These are phyloP conservation scores for Aethes cnicana DNA, from an alignment of 2,888 invertebrate genomes.

Conservation along the genomic window DNA sequence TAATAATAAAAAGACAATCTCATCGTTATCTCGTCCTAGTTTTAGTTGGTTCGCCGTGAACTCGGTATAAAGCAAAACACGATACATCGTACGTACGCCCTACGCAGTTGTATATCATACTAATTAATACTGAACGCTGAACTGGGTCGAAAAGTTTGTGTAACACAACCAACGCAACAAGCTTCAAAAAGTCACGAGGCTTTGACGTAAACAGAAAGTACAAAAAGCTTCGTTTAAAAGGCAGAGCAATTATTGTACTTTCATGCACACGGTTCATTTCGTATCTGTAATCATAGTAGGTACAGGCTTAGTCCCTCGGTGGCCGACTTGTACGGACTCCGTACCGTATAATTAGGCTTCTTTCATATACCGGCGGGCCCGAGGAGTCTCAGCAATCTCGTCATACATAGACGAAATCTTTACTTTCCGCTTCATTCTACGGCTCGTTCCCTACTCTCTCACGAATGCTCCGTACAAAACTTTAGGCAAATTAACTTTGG, in stretches of 20 bases:
- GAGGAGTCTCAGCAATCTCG: neutral
- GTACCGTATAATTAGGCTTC: constrained; percentile 15
- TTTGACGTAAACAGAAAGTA: neutral
- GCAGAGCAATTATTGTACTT: constrained; percentile 1
- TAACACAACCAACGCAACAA: neutral
- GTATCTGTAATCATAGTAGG: neutral
- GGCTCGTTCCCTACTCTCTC: constrained; percentile 16
- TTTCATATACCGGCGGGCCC: constrained; percentile 6
- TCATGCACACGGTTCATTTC: constrained; percentile 1
- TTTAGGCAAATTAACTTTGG: constrained; percentile 18
- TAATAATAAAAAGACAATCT: constrained; percentile 6
- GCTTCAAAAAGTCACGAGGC: constrained; percentile 11
- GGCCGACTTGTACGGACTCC: constrained; percentile 1
- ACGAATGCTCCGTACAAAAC: constrained; percentile 2
- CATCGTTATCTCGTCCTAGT: constrained; percentile 14
- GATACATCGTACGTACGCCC: constrained; percentile 3
- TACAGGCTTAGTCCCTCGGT: neutral
- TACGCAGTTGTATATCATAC: no score
- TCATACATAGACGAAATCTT: constrained; percentile 13
- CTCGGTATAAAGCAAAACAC: constrained; percentile 11
- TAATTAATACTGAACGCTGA: constrained; percentile 5
- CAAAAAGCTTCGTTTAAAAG: neutral
- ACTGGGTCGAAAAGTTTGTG: constrained; percentile 25
- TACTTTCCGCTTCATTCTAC: constrained; percentile 20
- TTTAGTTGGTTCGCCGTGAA: constrained; percentile 1